phyloP scores from a whole-genome alignment of 2,888 invertebrate genomes.

The Odontocolon sp. region DNA sequence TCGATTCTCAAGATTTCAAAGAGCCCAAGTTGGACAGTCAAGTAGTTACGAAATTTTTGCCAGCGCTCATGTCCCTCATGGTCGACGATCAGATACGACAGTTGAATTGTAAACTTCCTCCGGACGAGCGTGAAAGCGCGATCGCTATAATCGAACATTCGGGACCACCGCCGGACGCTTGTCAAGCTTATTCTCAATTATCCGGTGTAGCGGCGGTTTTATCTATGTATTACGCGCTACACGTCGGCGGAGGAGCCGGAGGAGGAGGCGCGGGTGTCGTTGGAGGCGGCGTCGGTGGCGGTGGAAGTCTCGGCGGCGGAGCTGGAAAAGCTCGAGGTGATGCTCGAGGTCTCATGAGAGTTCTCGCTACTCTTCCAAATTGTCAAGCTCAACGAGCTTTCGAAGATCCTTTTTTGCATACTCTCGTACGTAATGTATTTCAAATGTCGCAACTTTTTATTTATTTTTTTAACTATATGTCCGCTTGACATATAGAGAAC shows the following conservation, averaged over 20 bases:
- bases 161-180: constrained; percentile 95
- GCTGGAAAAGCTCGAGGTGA: constrained; percentile 75
- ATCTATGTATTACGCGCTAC: constrained; percentile 97
- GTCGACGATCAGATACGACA: constrained; percentile 92
- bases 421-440: too few species aligned
- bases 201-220: constrained; percentile 95
- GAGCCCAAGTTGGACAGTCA: constrained; percentile 97
- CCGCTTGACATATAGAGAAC: too few species aligned
- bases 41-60: constrained; percentile 96
- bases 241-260: constrained; percentile 87
- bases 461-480: too few species aligned
- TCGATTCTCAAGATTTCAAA: constrained; percentile 96
- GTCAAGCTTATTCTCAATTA: constrained; percentile 95
- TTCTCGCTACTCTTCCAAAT: constrained; percentile 94
- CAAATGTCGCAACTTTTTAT: too few species aligned
- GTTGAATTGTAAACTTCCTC: constrained; percentile 92
- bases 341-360: constrained; percentile 87
- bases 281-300: constrained; percentile 85
- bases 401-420: constrained; percentile 97
- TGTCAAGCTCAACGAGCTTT: constrained; percentile 96
- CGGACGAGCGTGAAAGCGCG: constrained; percentile 96
- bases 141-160: constrained; percentile 97
- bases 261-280: constrained; percentile 83
- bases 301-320: constrained; percentile 74
- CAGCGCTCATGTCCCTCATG: constrained; percentile 96